Evolutionary conservation across 2,113 vertebrate species (phyloP), one percentile per base, ranked within the genome.

Genomic region (Kryptolebias marmoratus): DNA sequence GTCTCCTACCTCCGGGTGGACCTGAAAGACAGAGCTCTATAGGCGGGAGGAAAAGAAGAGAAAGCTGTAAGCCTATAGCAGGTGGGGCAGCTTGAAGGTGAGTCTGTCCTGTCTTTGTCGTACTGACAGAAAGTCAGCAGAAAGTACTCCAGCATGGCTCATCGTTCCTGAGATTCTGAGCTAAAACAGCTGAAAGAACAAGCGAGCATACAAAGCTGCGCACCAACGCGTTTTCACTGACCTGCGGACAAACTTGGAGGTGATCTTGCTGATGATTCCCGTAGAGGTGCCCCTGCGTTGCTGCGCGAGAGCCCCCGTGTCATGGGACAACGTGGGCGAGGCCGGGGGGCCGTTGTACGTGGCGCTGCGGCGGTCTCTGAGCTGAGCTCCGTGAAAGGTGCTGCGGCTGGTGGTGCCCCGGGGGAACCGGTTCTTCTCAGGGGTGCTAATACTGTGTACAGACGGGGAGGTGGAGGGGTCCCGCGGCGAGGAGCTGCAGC

Each of bases 181-280:
- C 36, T 27, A 44, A 61, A 45, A 44, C 57, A 11, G 1, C 27
- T 28, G 5, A 42, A 5, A 42, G 39, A 22, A 22, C 22, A 22
- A 22, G 22, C 22, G 22, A 22, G 22, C 22, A 22, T 22, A 22
- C 22, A 22, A 22, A 22, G 22, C 22, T 22, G 22, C 22, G 1
- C 22, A 22, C 22, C 22, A 1, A 22, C 22, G 22, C 2, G 14
- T 32, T 14, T 13, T 67, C 76, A 95, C 95, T 93, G 87, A 99
- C 97, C 97, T 98, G 94, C 97, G 97, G 2, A 95, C 96, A 55
- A 99, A 99, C 90, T 97, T 97, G 88, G 97, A 98, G 56, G 97
- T 98, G 90, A 99, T 96, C 90, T 99, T 99, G 96, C 97, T 93
- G 86, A 98, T 98, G 87, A 98, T 94, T 50, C 96, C 97, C 0